phyloP scores from a whole-genome alignment of 2,113 vertebrate genomes.

The Macheiramphus alcinus region DNA sequence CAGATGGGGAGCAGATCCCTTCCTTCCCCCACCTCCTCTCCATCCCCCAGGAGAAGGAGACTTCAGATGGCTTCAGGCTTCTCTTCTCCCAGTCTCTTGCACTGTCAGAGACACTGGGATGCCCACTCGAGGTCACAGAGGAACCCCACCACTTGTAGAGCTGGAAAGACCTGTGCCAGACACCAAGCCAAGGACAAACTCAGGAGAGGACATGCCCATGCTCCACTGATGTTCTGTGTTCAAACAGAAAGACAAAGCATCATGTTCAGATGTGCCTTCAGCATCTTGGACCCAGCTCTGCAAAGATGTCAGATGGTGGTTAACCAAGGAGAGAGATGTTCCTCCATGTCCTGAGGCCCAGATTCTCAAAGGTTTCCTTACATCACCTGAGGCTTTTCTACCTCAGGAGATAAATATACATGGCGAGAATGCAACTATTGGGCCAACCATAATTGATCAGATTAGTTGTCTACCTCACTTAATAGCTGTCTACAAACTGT shows the following conservation, averaged over 20 bases:
- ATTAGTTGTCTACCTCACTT: background rate
- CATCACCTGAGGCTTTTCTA: background rate
- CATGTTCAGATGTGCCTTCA: rapidly evolving
- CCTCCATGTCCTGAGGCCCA: background rate
- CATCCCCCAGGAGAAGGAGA: too few relatives aligned
- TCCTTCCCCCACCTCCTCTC: background rate
- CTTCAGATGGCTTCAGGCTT: too few relatives aligned
- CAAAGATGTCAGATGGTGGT: background rate
- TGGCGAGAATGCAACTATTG: background rate
- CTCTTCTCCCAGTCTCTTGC: background rate
- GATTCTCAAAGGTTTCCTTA: background rate
- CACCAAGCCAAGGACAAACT: rapidly evolving
- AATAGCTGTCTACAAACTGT: background rate
- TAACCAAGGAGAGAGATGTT: background rate
- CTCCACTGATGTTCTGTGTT: rapidly evolving
- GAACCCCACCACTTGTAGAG: background rate
- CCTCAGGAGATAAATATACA: background rate
- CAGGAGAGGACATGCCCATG: background rate
- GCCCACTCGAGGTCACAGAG: background rate
- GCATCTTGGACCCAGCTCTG: background rate
- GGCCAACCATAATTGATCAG: background rate
- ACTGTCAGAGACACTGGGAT: background rate
- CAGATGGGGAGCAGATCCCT: background rate
- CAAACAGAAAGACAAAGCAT: background rate
- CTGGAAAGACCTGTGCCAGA: background rate